A percentile compares a stretch with the other conserved stretches of the same genome.
Evolutionary conservation across 2,113 vertebrate species (phyloP).

Genomic region (Seriola aureovittata): DNA sequence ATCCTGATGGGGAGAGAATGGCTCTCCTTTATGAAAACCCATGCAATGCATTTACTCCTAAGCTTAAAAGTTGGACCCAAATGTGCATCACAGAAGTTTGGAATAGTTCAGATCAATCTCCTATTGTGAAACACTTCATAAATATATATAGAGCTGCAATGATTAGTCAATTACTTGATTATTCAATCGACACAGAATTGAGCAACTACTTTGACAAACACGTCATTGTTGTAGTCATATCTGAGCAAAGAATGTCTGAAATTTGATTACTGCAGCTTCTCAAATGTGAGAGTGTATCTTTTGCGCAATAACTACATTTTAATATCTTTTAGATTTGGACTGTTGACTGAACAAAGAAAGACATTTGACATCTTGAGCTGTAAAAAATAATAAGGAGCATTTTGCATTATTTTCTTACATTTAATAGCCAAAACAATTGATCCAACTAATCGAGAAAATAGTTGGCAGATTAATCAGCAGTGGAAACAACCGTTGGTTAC

Average conservation of each 20-base stretch:
- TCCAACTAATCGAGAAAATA: background rate
- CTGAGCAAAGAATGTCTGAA: no score
- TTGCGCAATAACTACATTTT: background rate
- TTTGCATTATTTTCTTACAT: background rate
- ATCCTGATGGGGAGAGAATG: no score
- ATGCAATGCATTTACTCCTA: background rate
- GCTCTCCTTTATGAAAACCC: background rate
- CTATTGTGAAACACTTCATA: background rate
- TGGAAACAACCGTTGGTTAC: background rate
- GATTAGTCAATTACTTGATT: background rate
- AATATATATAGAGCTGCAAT: background rate
- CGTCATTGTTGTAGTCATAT: background rate
- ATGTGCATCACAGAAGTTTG: no score
- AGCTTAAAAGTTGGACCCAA: no score
- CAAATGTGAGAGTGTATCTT: background rate
- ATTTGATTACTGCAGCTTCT: background rate
- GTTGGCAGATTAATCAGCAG: background rate
- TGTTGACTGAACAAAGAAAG: background rate
- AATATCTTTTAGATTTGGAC: background rate
- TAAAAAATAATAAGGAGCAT: background rate
- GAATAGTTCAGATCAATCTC: background rate
- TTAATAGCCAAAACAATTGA: background rate
- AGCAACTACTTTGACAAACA: background rate
- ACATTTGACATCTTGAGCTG: background rate
- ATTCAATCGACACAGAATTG: background rate